Evolutionary conservation across 2,888 invertebrate genomes (phyloP).

Genomic region (Tinea pellionella): DNA sequence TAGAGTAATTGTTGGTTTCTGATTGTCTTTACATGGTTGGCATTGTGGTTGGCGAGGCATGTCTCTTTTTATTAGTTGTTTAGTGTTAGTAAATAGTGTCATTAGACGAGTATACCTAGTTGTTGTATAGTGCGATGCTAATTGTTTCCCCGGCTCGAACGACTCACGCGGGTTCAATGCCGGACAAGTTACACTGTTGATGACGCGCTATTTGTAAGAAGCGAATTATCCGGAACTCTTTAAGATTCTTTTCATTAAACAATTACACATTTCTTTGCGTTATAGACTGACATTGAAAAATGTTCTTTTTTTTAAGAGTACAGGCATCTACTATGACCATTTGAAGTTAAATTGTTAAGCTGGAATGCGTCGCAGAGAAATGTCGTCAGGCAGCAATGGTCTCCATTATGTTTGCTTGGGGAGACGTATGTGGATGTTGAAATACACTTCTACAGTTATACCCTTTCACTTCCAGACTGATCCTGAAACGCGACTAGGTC

Average conservation of each 20-base stretch:
- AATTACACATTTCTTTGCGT: not conserved
- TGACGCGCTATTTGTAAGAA: not conserved
- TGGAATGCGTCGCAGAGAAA: too few relatives aligned
- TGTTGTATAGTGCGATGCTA: slow-evolving; percentile 23
- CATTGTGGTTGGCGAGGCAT: not conserved
- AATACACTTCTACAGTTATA: too few relatives aligned
- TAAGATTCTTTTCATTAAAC: not conserved
- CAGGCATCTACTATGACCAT: too few relatives aligned
- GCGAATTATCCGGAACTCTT: not conserved
- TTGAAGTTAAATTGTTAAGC: too few relatives aligned
- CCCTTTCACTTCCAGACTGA: too few relatives aligned
- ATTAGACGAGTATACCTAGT: slow-evolving; percentile 31
- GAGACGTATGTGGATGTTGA: too few relatives aligned
- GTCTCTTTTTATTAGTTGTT: slow-evolving; percentile 1
- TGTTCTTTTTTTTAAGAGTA: too few relatives aligned
- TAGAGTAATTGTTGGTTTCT: not conserved
- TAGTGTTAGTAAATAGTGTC: slow-evolving; percentile 20
- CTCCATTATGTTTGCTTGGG: too few relatives aligned
- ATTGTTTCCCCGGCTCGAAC: slow-evolving; percentile 51
- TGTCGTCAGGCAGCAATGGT: too few relatives aligned
- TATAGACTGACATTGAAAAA: too few relatives aligned
- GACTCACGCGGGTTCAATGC: slow-evolving; percentile 51
- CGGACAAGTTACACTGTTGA: slow-evolving; percentile 33
- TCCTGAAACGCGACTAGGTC: too few relatives aligned
- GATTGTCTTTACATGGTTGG: not conserved